A percentile compares a stretch with the other conserved stretches of the same genome.
phyloP scores from a whole-genome alignment of 2,113 vertebrate genomes.

The Pseudopodoces humilis region DNA sequence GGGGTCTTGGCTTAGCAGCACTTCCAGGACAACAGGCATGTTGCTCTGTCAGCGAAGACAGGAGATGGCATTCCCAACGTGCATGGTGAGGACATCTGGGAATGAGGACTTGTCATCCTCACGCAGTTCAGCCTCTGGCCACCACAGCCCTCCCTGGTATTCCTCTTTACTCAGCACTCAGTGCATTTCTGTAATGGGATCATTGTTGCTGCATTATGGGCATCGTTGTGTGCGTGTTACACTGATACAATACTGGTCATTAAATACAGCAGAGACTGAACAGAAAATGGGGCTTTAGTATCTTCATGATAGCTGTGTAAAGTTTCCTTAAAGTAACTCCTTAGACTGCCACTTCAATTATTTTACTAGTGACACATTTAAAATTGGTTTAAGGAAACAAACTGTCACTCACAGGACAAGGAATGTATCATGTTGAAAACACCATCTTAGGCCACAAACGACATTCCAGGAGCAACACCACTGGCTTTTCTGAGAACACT shows the following conservation, averaged over 20 bases:
- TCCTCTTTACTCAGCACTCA: neutral
- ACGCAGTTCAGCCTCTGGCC: neutral
- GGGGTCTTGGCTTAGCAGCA: neutral
- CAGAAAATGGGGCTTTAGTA: slow-evolving; percentile 33
- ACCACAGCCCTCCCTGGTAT: neutral
- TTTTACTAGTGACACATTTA: neutral
- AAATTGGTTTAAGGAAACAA: neutral
- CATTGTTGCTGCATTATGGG: slow-evolving; percentile 13
- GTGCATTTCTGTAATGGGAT: neutral
- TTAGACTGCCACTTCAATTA: neutral
- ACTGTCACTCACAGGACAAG: neutral
- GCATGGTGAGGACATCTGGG: neutral
- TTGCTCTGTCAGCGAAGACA: neutral
- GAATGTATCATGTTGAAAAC: neutral
- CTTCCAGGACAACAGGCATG: neutral
- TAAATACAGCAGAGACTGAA: slow-evolving; percentile 34
- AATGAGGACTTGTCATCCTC: neutral
- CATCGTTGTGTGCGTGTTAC: neutral
- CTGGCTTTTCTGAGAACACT: neutral
- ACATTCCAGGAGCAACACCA: neutral
- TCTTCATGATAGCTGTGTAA: slow-evolving; percentile 7
- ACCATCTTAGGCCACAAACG: neutral
- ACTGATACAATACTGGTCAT: neutral
- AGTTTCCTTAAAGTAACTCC: slow-evolving; percentile 47
- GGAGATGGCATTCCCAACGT: neutral